Percentiles rank a stretch among this genome's conserved stretches.
phyloP scores from a whole-genome alignment of 2,113 vertebrate genomes.

The Beaufortia kweichowensis region DNA sequence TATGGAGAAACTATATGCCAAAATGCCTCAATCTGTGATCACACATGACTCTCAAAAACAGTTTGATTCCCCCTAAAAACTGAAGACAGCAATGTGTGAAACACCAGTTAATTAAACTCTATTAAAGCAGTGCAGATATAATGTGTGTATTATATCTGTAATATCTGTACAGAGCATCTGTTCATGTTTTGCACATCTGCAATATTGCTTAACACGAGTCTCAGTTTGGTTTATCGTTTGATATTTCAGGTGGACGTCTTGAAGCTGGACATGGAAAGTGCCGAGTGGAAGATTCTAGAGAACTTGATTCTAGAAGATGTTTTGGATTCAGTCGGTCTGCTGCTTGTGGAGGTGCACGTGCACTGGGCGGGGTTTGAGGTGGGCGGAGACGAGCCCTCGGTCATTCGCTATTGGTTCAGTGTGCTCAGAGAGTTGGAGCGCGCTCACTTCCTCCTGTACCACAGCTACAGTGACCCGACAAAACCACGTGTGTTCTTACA shows the following conservation, averaged over 20 bases:
- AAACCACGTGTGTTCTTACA: constrained; percentile 88
- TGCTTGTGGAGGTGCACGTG: constrained; percentile 88
- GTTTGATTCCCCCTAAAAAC: background rate
- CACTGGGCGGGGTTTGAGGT: constrained; percentile 98
- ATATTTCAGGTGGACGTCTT: constrained; percentile 84
- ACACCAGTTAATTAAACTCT: background rate
- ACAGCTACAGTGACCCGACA: constrained; percentile 78
- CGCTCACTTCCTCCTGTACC: constrained; percentile 87
- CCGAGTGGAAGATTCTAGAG: constrained; percentile 97
- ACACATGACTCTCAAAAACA: background rate
- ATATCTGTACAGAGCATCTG: too few relatives aligned
- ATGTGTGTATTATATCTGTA: background rate
- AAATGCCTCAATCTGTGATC: constrained; percentile 6
- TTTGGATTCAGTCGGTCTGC: constrained; percentile 86
- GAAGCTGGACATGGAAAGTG: constrained; percentile 93
- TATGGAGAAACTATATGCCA: constrained; percentile 14
- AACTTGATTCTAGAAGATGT: constrained; percentile 90
- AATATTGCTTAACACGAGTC: too few relatives aligned
- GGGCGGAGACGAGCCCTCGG: constrained; percentile 83
- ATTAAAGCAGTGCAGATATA: background rate
- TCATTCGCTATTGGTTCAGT: constrained; percentile 95
- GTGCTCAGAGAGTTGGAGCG: constrained; percentile 87
- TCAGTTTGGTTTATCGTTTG: background rate
- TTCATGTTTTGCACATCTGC: too few relatives aligned
- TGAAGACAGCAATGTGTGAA: background rate